Evolutionary conservation across 2,888 invertebrate species (phyloP).

Genomic region (Lepidochitona cinerea): DNA sequence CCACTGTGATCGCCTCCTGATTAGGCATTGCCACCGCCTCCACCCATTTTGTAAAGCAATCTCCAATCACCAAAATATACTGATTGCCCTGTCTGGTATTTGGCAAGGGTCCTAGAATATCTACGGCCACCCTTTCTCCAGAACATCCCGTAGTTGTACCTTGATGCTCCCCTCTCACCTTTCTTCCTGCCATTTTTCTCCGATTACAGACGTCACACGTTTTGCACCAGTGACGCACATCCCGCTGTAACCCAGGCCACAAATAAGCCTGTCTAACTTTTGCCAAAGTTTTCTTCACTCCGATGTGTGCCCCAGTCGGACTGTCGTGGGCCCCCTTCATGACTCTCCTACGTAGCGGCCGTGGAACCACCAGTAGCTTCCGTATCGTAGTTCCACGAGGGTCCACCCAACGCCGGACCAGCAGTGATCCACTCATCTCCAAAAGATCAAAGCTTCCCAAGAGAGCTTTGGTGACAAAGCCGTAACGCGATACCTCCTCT

Average conservation of each 20-base stretch:
- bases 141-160: conserved; percentile 17
- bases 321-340: not conserved
- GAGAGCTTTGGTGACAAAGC: not conserved
- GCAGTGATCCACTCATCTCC: not conserved
- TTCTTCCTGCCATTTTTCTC: conserved; percentile 14
- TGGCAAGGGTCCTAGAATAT: conserved; percentile 26
- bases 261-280: conserved; percentile 11
- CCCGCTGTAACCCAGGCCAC: conserved; percentile 14
- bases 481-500: not conserved
- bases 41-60: conserved; percentile 35
- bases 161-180: conserved; percentile 19
- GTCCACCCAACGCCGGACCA: not conserved
- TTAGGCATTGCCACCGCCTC: conserved; percentile 26
- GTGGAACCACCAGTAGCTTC: not conserved
- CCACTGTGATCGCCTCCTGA: conserved; percentile 26
- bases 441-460: not conserved
- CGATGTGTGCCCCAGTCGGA: conserved; percentile 15
- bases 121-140: conserved; percentile 20
- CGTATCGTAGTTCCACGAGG: not conserved
- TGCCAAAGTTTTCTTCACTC: conserved; percentile 14
- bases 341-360: not conserved
- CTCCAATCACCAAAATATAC: conserved; percentile 26
- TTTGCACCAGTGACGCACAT: conserved; percentile 7
- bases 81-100: conserved; percentile 19
- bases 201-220: conserved; percentile 14